Percentiles rank a stretch among this genome's conserved stretches.
Conservation (phyloP, 2,113 vertebrate species). For the Anser cygnoides region DNA sequence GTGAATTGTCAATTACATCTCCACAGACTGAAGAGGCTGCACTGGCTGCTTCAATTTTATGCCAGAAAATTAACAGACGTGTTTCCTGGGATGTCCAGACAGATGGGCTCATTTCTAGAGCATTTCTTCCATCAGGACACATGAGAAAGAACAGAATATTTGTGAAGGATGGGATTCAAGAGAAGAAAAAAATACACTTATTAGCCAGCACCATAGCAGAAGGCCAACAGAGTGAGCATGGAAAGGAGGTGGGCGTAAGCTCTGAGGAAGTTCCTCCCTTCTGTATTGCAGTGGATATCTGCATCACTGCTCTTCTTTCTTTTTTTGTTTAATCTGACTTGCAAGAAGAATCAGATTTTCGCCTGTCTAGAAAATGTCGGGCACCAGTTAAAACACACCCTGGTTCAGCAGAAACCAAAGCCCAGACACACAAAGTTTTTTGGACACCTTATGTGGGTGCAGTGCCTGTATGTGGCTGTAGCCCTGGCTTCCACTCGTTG, state of each 20-base stretch:
- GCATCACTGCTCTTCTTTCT: fast-evolving
- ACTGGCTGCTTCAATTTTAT: background rate
- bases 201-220: background rate
- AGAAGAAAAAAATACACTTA: background rate
- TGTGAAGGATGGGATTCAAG: background rate
- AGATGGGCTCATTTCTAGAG: background rate
- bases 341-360: background rate
- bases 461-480: fast-evolving
- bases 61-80: background rate
- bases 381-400: background rate
- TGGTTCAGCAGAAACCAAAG: background rate
- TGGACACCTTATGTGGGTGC: background rate
- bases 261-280: background rate
- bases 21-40: background rate
- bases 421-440: background rate
- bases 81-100: background rate
- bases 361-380: background rate
- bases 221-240: background rate
- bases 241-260: background rate
- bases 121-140: background rate
- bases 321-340: background rate
- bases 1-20: background rate
- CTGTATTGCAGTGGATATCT: fast-evolving
- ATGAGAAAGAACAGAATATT: background rate
- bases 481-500: background rate